Percentiles rank a stretch among this genome's conserved stretches.
phyloP scores from a whole-genome alignment of 2,888 invertebrate species.

The Hydriomena furcata region DNA sequence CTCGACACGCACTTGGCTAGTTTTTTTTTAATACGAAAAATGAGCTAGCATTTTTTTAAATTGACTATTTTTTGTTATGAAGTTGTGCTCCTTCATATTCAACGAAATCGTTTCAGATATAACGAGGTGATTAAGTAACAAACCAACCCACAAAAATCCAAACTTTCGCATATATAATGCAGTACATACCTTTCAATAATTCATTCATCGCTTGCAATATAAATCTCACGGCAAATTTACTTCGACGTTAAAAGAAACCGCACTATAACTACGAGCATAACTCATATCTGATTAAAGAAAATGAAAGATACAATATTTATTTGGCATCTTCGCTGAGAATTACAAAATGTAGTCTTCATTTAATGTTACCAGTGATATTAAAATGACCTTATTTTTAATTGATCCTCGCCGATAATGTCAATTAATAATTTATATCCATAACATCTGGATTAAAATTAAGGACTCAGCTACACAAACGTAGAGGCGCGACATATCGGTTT shows the following conservation, averaged over 20 bases:
- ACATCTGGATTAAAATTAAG: slow-evolving; percentile 39
- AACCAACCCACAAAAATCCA: too few species aligned
- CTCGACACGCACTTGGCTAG: too few species aligned
- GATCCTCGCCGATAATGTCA: slow-evolving; percentile 45
- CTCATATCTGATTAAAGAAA: slow-evolving; percentile 28
- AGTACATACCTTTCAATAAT: neutral
- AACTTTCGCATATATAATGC: too few species aligned
- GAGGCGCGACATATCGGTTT: too few species aligned
- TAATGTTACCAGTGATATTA: slow-evolving; percentile 26
- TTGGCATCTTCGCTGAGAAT: slow-evolving; percentile 29
- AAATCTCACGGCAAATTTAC: slow-evolving; percentile 19
- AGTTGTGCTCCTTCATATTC: too few species aligned
- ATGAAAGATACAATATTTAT: slow-evolving; percentile 29
- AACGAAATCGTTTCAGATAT: too few species aligned
- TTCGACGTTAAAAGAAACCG: slow-evolving; percentile 18
- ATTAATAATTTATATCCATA: slow-evolving; percentile 44
- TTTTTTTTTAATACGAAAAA: too few species aligned
- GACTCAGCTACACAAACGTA: slow-evolving; percentile 21
- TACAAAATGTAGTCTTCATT: slow-evolving; percentile 29
- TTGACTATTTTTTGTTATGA: too few species aligned
- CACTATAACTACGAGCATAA: slow-evolving; percentile 19
- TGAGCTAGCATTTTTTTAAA: too few species aligned
- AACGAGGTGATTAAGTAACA: too few species aligned
- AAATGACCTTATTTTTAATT: slow-evolving; percentile 49
- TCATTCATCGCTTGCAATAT: slow-evolving; percentile 9